Base-by-base conservation (phyloP, 2,797 vertebrate species). In the Poeciliopsis turneri region DNA sequence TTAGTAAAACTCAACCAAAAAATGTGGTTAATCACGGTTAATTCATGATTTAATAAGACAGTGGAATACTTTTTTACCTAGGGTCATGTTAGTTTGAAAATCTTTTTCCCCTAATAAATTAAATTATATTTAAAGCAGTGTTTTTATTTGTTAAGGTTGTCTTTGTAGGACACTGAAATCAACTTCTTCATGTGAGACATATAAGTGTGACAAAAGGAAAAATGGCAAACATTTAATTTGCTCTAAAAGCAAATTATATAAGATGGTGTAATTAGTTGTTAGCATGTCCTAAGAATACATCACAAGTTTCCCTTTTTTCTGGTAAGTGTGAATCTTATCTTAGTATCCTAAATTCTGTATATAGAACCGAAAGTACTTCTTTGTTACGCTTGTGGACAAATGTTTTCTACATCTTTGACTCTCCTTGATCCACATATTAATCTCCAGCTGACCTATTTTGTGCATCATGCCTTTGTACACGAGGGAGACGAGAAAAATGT, bases 371-470 rank as follows among this genome's bases (percentile, higher is more conserved):
- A 76, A 13, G 18, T 73, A 10, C 61, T 49, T 53, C 23, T 6
- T 64, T 79, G n/a, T 36, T 41, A 30, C 45, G 43, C 47, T 74
- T 45, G 3, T 57, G 33, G 28, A 69, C 66, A 84, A 69, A 46
- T 5, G 6, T 8, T 72, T 49, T 39, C 25, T 8, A 61, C 57
- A 53, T 57, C 69, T 55, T 57, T 53, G 41, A 81, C 55, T 79
- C 43, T 75, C 7, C 61, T 10, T 0, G 18, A 80, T 78, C 45
- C 73, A 36, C 84, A 84, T 82, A 86, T 83, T 86, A 82, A 87
- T 92, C 76, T 80, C 76, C 41, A 78, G 55, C 53, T 83, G 81
- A 86, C 82, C 80, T 80, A 88, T 87, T 89, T 88, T 68, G 45
- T 86, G 80, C 66, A 53, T 79, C 77, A 75, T 75, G 84, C 53